Base-by-base conservation (phyloP, 2,888 invertebrate species). In the Diarsia brunnea region DNA sequence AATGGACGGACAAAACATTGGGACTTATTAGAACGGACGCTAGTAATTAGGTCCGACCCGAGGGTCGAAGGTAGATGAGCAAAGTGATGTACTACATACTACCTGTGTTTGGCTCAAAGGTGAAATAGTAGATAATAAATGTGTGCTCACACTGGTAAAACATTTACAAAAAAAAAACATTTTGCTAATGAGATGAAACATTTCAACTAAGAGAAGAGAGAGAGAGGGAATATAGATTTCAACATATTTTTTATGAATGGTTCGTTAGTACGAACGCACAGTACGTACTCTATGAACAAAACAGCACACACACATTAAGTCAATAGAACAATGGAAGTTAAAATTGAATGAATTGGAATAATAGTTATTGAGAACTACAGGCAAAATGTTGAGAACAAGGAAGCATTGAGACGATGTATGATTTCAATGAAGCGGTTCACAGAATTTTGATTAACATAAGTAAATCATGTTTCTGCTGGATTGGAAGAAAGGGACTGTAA, bases 21-120 rank as follows among this genome's bases (percentile, higher is more conserved):
- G 67, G 63, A 45, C 45, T 49, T 66, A 69, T 75, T 69, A 75
- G 60, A 77, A 69, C 67, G 72, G 70, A 66, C 69, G 38, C 63
- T 71, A 70, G 71, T 78, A 84, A 84, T 87, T 86, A 81, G 49
- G 47, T 55, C 49, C 53, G 75, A 80, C 58, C 60, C 75, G 2
- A 24, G 53, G 31, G 24, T 58, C 14, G 19, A 61, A 24, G 11
- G 43, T 73, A 45, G 21, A 69, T 47, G 43, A 47, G 49, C 24
- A 60, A 60, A 24, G 51, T 66, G 38, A 53, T 74, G 38, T 66
- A 78, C n/a, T 55, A 49, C 16, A 24, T 58, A 51, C 38, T 65
- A 78, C 21, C 24, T 64, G 31, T 31, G 64, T 51, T 49, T 49
- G 55, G 55, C 19, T 68, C 12, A 51, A 76, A 69, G 38, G 38